phyloP scores from a whole-genome alignment of 2,888 invertebrate species.

The Habrosyne pyritoides region DNA sequence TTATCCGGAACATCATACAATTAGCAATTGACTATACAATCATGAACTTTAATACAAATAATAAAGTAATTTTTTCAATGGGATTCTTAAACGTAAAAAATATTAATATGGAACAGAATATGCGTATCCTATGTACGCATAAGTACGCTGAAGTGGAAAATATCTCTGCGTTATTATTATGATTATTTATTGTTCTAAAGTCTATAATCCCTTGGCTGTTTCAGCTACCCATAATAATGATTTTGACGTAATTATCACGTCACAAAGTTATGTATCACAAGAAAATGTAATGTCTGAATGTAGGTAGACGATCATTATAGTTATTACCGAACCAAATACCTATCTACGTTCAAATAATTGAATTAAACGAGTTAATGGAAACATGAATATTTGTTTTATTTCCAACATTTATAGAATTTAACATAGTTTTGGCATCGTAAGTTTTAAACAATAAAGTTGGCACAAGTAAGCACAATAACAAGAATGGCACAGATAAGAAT shows the following conservation, averaged over 20 bases:
- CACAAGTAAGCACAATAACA: background rate
- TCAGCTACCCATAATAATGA: background rate
- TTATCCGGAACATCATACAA: no score
- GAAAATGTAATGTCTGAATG: slow-evolving; percentile 2
- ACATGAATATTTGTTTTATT: slow-evolving; percentile 48
- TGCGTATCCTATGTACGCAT: no score
- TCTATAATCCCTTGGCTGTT: background rate
- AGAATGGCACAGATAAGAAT: slow-evolving; percentile 16
- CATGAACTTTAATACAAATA: no score
- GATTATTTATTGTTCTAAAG: background rate
- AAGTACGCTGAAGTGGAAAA: background rate
- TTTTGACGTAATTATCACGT: background rate
- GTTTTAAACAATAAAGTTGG: background rate
- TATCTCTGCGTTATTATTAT: background rate
- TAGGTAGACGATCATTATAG: slow-evolving; percentile 55
- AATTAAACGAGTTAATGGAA: slow-evolving; percentile 61
- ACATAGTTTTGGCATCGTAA: background rate
- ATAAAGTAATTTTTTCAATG: no score
- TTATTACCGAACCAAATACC: slow-evolving; percentile 67
- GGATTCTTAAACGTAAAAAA: no score
- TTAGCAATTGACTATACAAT: no score
- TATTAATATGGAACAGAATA: no score
- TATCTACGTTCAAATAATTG: slow-evolving; percentile 50
- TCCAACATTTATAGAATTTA: slow-evolving; percentile 11
- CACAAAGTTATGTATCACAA: background rate